A percentile compares a stretch with the other conserved stretches of the same genome.
Conservation (phyloP, 2,797 vertebrate genomes). For the Eulemur rubriventer region DNA sequence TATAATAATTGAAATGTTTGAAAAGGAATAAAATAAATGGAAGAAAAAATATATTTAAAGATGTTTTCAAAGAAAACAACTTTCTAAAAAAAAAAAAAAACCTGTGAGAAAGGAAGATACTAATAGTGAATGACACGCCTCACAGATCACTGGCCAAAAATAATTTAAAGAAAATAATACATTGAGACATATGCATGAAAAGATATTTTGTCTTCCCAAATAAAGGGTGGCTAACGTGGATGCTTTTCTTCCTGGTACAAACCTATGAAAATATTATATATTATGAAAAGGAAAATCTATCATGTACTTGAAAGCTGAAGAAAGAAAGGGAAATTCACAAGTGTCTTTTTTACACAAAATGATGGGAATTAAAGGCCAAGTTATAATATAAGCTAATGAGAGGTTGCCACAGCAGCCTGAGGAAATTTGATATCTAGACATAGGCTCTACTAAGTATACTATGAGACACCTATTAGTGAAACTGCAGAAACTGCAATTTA, state of each 20-base stretch:
- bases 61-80: not conserved
- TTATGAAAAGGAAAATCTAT: not conserved
- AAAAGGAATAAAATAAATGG: not conserved
- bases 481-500: not conserved
- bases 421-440: not conserved
- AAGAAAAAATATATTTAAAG: not conserved
- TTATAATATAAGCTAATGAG: not conserved
- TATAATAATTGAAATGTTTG: not conserved
- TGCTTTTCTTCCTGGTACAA: not conserved
- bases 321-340: not conserved
- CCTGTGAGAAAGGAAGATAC: not conserved
- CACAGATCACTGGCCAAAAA: not conserved
- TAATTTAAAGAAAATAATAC: not conserved
- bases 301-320: not conserved
- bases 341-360: not conserved
- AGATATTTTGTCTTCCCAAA: not conserved
- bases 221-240: not conserved
- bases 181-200: not conserved
- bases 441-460: not conserved
- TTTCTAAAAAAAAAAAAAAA: not conserved
- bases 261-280: not conserved
- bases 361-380: not conserved
- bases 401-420: not conserved
- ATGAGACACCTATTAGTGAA: not conserved
- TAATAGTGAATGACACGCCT: not conserved